Base-by-base conservation (phyloP, 2,888 invertebrate species). In the Dicyrtomina minuta region DNA sequence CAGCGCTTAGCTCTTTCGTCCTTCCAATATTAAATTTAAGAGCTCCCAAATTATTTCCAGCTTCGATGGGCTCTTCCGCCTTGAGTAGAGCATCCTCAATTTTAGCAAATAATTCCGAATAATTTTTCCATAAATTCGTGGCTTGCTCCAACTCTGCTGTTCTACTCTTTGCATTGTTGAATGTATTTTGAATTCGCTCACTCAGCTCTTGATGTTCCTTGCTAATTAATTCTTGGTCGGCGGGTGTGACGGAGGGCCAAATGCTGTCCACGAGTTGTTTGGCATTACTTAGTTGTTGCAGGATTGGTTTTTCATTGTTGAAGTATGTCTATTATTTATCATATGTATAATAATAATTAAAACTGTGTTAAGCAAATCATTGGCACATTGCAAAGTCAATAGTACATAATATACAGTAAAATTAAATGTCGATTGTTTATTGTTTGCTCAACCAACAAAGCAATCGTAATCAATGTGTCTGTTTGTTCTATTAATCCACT, bases 211-310 rank as follows among this genome's bases (percentile, higher is more conserved):
- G 90, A 76, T 92, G 88, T 78, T 92, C 91, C 33, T 89, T 87
- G 13, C 91, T 90, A 15, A 95, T 82, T 78, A 91, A 91, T 75
- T 92, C 91, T 78, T 93, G 92, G 79, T 93, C 92, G 22, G 88
- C 86, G 8, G 88, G 86, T 27, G 88, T 88, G 39, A 94, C 82
- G 0, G 93, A 93, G 0, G 93, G 90, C 90, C 92, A 92, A 68
- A 94, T 92, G 79, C 90, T 90, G 79, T 94, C 92, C 0, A 92
- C 91, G 1, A 90, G 88, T 71, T 90, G 89, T 79, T 92, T 91
- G 80, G 93, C 90, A 70, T 89, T 87, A 75, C 90, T 90, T 5
- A 93, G 90, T 74, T 93, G 83, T 79, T 91, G 91, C 70, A 90
- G 88, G 80, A 92, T 90, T 24, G 88, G 86, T 0, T 88, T 85